Base-by-base conservation (phyloP, 2,797 vertebrate genomes). In the Fringilla coelebs region DNA sequence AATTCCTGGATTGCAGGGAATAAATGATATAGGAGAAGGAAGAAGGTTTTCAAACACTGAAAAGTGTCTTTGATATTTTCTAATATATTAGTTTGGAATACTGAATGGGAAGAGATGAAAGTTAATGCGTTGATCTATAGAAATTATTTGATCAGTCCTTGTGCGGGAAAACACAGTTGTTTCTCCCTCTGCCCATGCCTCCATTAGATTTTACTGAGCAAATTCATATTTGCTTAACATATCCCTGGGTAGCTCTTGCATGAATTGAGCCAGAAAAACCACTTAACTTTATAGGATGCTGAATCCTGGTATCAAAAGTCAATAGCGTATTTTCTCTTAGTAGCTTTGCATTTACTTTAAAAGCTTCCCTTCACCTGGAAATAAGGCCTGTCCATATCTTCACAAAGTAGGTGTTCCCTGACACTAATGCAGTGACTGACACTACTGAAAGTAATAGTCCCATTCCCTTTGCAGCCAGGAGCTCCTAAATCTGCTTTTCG, bases 241-340 rank as follows among this genome's bases (percentile, higher is more conserved):
- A 88, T 85, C 73, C 60, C 88, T 85, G 57, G 49, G 80, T 90
- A 82, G 71, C 7, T 91, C 41, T 93, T 90, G 41, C 77, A 91
- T 79, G 52, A 94, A 80, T 71, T 62, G 86, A 95, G 88, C 43
- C 84, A 95, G 91, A 90, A 94, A 94, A 97, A 93, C 84, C 94
- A 92, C 88, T 95, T 96, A 89, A 85, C 88, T 95, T 96, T 95
- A 92, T 70, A 93, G 79, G 83, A 93, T 89, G 81, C 77, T 94
- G 93, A 95, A 91, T 93, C 54, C 32, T n/a, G 43, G 70, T 97
- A 96, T 96, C 95, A 95, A 96, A 97, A 97, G 90, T 84, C 82
- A 94, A 96, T 58, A 89, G 94, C 51, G 8, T 86, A 77, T 96
- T 96, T 95, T 84, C 88, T 90, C 73, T 91, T 79, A 90, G 93